A percentile compares a stretch with the other conserved stretches of the same genome.
These are phyloP conservation scores for Brassicogethes aeneus DNA, from an alignment of 2,888 invertebrate species.

Conservation along the genomic window DNA sequence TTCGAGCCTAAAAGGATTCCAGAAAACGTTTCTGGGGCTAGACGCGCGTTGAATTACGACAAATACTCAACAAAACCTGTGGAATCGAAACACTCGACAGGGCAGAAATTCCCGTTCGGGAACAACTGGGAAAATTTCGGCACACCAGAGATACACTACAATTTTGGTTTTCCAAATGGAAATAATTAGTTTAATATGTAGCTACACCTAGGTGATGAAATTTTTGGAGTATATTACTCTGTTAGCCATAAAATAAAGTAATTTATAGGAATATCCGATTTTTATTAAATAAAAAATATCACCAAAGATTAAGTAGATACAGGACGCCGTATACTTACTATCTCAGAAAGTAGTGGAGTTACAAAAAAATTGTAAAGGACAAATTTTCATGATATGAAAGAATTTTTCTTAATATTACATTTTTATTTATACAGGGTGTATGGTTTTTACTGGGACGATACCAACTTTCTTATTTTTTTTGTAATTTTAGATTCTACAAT, in stretches of 20 bases:
- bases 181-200: too few species aligned
- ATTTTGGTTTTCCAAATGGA: constrained; percentile 9
- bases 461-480: too few species aligned
- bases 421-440: too few species aligned
- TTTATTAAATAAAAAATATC: neutral
- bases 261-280: neutral
- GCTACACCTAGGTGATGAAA: neutral
- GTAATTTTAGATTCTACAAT: too few species aligned
- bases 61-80: constrained; percentile 11
- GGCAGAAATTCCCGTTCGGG: constrained; percentile 5
- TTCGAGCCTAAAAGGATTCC: constrained; percentile 12
- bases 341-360: too few species aligned
- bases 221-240: neutral
- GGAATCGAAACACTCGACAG: constrained; percentile 4
- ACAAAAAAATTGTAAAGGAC: too few species aligned
- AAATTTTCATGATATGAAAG: too few species aligned
- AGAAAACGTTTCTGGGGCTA: constrained; percentile 7
- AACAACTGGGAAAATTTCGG: constrained; percentile 16
- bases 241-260: neutral
- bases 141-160: constrained; percentile 10
- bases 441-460: too few species aligned
- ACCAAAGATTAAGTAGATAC: too few species aligned
- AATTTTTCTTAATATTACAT: too few species aligned
- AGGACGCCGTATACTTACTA: too few species aligned
- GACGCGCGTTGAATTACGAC: constrained; percentile 13